Conservation (phyloP, 2,113 vertebrate genomes). For the Podilymbus podiceps region DNA sequence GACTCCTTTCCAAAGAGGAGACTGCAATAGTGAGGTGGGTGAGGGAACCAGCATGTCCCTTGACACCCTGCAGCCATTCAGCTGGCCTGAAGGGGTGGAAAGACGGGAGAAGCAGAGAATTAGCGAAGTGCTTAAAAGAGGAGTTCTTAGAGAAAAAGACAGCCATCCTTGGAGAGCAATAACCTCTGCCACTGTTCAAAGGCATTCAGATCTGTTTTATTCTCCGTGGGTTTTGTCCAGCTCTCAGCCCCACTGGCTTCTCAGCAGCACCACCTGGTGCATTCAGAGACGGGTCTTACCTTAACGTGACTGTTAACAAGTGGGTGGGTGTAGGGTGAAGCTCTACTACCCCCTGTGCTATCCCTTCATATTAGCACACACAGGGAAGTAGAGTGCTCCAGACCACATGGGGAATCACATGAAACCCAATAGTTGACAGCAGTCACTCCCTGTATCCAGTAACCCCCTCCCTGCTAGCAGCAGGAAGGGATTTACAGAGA, state of each 20-base stretch:
- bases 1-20: not conserved
- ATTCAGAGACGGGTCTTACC: rapidly evolving
- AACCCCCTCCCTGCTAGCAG: not conserved
- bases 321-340: not conserved
- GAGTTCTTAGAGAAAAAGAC: not conserved
- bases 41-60: not conserved
- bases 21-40: not conserved
- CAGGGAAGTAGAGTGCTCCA: not conserved
- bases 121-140: not conserved
- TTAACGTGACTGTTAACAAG: not conserved
- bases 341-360: not conserved
- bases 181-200: not conserved
- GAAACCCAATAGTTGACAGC: not conserved
- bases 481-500: not conserved
- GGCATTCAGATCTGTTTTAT: not conserved
- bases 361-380: not conserved
- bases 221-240: not conserved
- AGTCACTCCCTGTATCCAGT: not conserved
- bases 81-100: not conserved
- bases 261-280: not conserved
- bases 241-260: not conserved
- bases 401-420: not conserved
- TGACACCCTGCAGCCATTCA: not conserved
- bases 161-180: not conserved
- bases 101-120: not conserved